Base-by-base conservation (phyloP, 1,140 invertebrate genomes). In the Bombus superbus region DNA sequence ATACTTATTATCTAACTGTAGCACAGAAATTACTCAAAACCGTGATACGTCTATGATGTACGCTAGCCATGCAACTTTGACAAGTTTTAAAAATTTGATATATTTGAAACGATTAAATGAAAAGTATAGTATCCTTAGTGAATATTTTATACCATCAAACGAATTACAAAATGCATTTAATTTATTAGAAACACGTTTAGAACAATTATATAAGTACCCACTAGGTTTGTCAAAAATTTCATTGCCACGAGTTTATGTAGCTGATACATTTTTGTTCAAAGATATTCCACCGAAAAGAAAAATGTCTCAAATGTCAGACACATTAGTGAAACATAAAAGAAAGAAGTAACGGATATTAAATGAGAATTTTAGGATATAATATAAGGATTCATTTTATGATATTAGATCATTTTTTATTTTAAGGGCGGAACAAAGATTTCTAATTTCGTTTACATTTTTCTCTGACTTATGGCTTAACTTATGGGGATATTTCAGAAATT, bases 141-240 rank as follows among this genome's bases (percentile, higher is more conserved):
- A 80, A 38, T 62, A 9, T 73, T 25, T 22, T 42, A 18, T 22
- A 40, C 53, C 35, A 71, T 75, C 42, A 10, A 81, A 76, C 47
- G 72, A 57, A 15, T 80, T 53, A 75, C 91, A 35, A 86, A 83
- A 69, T 44, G 87, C n/a, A 88, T 88, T 94, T 15, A 68, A 88
- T 35, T 44, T 92, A 72, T 88, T 95, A 10, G 92, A 88, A 87
- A 89, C 57, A 38, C 91, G 95, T n/a, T 90, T 94, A 42, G 68
- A 92, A 53, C 90, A 93, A 77, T 89, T 95, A 64, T 95, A 95
- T 72, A 93, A 91, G 68, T 93, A 93, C 89, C 94, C 94, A 0
- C 90, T 93, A 84, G 89, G 88, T 57, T 89, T 94, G 85, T 88
- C 93, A 11, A 88, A 81, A 40, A 81, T 87, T 1, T 57, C 71